Evolutionary conservation across 2,797 vertebrate genomes (phyloP), one percentile per base, ranked within the genome.

Genomic region (Etheostoma perlongum): DNA sequence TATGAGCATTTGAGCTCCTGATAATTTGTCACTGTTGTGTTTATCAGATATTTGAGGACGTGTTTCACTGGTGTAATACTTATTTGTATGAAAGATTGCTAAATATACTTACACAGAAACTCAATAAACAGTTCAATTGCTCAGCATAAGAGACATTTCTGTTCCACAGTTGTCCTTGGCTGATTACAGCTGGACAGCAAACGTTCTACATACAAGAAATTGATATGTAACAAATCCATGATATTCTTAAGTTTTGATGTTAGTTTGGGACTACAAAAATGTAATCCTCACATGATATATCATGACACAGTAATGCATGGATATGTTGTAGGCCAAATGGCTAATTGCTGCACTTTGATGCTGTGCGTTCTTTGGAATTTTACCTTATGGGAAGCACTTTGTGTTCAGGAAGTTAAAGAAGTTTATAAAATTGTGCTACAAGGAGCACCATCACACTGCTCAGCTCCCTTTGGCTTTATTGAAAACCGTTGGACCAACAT

Each of bases 191-290:
- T 54, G 21, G 21, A 72, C 21, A 61, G 48, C 55, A 49, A 71
- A 21, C 27, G 40, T 72, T 61, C 54, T 25, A 46, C 14, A 64
- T n/a, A n/a, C 7, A 44, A 55, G 48, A 74, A 68, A 27, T 58
- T 67, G 67, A 74, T 63, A 61, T 55, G 4, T 49, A 51, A 40
- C 12, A 21, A 51, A 66, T 54, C 30, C 30, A 67, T 44, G 58
- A 66, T 74, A 30, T 55, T 53, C 10, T 60, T 23, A 47, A n/a
- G 14, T 30, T 44, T 57, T 47, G 48, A 27, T 57, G 40, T 54
- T 57, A 70, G 30, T 51, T 27, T 70, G 9, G 44, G 57, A 79
- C 15, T 72, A 2, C 14, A 52, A 23, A 55, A 16, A 47, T 49
- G 23, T 21, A 14, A 60, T 58, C 6, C 62, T 63, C 25, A 48